Evolutionary conservation across 2,888 invertebrate species (phyloP).

Genomic region (Sphaerophoria taeniata): DNA sequence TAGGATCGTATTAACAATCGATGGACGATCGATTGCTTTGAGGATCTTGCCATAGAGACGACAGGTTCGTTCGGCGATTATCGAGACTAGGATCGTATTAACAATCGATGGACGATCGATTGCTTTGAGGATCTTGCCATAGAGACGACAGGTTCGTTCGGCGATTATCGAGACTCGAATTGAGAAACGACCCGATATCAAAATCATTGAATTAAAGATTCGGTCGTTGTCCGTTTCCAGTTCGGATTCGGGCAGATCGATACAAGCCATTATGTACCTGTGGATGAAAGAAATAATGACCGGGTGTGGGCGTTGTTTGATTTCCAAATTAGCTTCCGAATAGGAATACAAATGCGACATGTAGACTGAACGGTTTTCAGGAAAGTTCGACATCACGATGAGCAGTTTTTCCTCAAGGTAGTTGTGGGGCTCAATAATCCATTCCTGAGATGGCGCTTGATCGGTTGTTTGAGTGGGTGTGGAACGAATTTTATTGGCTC

Average conservation of each 20-base stretch:
- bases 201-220: constrained; percentile 81
- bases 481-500: constrained; percentile 46
- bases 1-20: constrained; percentile 80
- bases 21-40: too few relatives aligned
- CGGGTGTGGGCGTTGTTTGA: constrained; percentile 76
- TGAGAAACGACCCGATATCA: constrained; percentile 79
- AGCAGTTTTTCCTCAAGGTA: constrained; percentile 77
- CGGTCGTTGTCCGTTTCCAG: constrained; percentile 80
- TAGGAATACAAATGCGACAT: constrained; percentile 80
- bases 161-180: constrained; percentile 78
- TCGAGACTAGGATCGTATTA: too few relatives aligned
- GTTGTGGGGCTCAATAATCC: constrained; percentile 78
- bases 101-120: constrained; percentile 81
- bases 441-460: constrained; percentile 71
- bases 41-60: too few relatives aligned
- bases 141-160: constrained; percentile 75
- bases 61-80: too few relatives aligned
- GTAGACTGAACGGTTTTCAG: constrained; percentile 78
- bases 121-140: constrained; percentile 75
- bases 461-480: constrained; percentile 56
- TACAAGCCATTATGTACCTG: constrained; percentile 79
- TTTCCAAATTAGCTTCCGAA: constrained; percentile 79
- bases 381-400: constrained; percentile 77
- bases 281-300: constrained; percentile 78
- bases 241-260: constrained; percentile 77